Evolutionary conservation across 2,888 invertebrate genomes (phyloP).

Genomic region (Carterocephalus palaemon): DNA sequence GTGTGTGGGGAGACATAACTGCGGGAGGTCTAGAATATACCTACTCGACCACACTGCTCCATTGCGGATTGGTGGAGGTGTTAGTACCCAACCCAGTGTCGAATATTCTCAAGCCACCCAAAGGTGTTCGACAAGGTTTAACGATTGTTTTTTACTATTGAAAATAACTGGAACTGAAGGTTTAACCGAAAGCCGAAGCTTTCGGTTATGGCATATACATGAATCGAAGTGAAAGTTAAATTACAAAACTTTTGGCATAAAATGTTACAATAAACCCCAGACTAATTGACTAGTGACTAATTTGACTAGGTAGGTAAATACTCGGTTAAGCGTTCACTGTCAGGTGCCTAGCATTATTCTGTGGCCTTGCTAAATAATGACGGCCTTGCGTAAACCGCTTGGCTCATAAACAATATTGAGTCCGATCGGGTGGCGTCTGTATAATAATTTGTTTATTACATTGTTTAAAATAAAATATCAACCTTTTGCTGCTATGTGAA

Average conservation of each 20-base stretch:
- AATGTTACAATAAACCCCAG: slow-evolving; percentile 4
- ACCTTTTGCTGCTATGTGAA: slow-evolving; percentile 3
- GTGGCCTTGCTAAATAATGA: slow-evolving; percentile 49
- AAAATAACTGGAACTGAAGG: no score
- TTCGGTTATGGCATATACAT: no score
- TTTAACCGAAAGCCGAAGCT: no score
- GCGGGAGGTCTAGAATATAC: no score
- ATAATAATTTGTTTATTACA: slow-evolving; percentile 49
- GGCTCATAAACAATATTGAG: slow-evolving; percentile 55
- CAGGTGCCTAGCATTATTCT: slow-evolving; percentile 22
- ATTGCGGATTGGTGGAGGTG: no score
- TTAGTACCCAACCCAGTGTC: no score
- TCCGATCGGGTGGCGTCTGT: slow-evolving; percentile 47
- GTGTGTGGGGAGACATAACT: no score
- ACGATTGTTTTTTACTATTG: no score
- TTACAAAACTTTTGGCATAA: background rate
- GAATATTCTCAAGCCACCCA: no score
- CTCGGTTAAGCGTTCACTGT: slow-evolving; percentile 18
- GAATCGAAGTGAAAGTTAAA: background rate
- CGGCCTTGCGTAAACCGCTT: slow-evolving; percentile 49
- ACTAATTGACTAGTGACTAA: slow-evolving; percentile 10
- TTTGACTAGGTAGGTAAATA: slow-evolving; percentile 14
- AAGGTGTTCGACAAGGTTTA: no score
- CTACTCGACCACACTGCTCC: no score
- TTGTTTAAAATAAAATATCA: slow-evolving; percentile 13